Evolutionary conservation across 2,113 vertebrate species (phyloP).

Genomic region (Garra rufa): DNA sequence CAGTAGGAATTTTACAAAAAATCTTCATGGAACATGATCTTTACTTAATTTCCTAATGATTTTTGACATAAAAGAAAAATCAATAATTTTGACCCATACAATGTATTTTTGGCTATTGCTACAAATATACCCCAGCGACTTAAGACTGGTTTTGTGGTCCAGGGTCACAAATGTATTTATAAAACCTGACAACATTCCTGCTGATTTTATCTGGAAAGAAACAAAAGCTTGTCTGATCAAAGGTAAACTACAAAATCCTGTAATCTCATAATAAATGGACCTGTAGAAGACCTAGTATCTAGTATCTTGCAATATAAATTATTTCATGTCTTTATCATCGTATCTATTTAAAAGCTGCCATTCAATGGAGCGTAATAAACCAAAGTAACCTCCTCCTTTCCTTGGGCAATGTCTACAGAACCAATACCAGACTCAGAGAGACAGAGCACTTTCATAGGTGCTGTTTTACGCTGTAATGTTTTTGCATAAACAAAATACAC

Average conservation of each 20-base stretch:
- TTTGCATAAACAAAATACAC: too few relatives aligned
- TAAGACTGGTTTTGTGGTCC: too few relatives aligned
- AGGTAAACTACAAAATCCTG: not conserved
- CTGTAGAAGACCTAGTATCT: not conserved
- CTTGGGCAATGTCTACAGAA: not conserved
- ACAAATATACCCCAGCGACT: too few relatives aligned
- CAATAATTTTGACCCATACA: too few relatives aligned
- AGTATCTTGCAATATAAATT: not conserved
- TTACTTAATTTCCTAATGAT: too few relatives aligned
- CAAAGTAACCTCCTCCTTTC: not conserved
- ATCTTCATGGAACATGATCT: too few relatives aligned
- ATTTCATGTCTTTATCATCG: not conserved
- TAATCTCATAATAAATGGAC: not conserved
- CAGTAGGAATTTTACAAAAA: too few relatives aligned
- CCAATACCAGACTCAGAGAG: not conserved
- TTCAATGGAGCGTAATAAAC: not conserved
- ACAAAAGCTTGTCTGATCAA: not conserved
- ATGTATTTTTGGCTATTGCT: too few relatives aligned
- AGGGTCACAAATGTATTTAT: not conserved
- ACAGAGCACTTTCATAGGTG: not conserved
- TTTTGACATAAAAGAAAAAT: too few relatives aligned
- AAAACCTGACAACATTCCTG: not conserved
- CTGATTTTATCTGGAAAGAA: not conserved
- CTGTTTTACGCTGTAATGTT: not conserved
- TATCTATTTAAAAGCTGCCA: not conserved